Evolutionary conservation across 2,888 invertebrate genomes (phyloP).

Genomic region (Nycteola revayana): DNA sequence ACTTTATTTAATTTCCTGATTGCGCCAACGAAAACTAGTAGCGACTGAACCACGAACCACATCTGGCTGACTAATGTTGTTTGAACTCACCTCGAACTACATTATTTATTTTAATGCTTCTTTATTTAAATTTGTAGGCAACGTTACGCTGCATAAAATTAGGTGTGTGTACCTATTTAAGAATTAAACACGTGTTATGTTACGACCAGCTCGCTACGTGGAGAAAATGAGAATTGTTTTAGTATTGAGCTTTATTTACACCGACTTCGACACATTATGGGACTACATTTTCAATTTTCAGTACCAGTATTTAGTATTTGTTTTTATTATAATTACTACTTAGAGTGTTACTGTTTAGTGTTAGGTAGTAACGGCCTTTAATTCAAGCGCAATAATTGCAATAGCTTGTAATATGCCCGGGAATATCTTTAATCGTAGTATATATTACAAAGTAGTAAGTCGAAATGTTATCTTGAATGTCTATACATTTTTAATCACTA

Average conservation of each 20-base stretch:
- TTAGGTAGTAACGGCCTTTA: no score
- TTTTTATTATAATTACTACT: no score
- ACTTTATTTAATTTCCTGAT: constrained; percentile 67
- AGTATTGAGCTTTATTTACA: constrained; percentile 12
- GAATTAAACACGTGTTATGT: constrained; percentile 33
- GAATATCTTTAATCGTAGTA: no score
- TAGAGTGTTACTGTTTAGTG: no score
- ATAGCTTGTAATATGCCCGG: no score
- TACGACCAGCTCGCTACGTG: constrained; percentile 28
- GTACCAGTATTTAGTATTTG: no score
- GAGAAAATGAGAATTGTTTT: constrained; percentile 18
- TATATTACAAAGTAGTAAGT: no score
- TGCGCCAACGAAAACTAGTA: constrained; percentile 54
- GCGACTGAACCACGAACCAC: constrained; percentile 38
- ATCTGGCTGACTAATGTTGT: constrained; percentile 40
- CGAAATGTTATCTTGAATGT: no score
- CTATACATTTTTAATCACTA: no score
- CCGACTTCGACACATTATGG: constrained; percentile 5
- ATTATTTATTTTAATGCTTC: constrained; percentile 45
- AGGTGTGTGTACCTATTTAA: constrained; percentile 28
- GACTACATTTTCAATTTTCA: constrained; percentile 8
- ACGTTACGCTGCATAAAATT: constrained; percentile 30
- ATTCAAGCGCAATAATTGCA: no score
- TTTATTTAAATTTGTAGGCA: constrained; percentile 42
- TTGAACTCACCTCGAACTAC: constrained; percentile 42